Evolutionary conservation across 2,888 invertebrate species (phyloP).

Genomic region (Anticlea derivata): DNA sequence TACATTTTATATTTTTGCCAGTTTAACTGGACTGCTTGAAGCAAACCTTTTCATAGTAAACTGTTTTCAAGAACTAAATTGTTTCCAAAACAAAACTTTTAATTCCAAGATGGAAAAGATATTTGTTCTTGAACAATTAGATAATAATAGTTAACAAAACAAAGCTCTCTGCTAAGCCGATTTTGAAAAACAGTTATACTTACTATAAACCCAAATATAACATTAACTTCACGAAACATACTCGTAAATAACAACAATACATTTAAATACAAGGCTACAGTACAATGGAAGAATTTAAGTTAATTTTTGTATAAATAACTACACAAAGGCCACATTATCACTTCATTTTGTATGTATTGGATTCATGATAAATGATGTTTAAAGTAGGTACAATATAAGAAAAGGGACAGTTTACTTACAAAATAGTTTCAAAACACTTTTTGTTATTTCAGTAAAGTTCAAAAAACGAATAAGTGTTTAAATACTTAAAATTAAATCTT

Average conservation of each 20-base stretch:
- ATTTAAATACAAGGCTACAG: conserved; percentile 40
- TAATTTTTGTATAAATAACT: conserved; percentile 49
- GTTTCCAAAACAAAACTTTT: too few species aligned
- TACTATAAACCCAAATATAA: too few species aligned
- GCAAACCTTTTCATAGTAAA: too few species aligned
- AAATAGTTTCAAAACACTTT: not conserved
- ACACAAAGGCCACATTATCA: conserved; percentile 76
- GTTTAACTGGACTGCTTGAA: too few species aligned
- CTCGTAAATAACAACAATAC: conserved; percentile 21
- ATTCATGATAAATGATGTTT: conserved; percentile 1
- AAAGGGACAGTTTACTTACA: not conserved
- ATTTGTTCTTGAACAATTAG: too few species aligned
- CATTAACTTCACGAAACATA: not conserved
- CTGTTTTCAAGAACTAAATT: too few species aligned
- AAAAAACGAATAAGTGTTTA: not conserved
- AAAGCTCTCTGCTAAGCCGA: too few species aligned
- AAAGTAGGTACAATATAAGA: conserved; percentile 1
- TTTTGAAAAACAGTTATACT: too few species aligned
- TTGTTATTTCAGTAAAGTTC: too few species aligned
- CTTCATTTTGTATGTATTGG: conserved; percentile 43
- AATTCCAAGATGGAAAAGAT: too few species aligned
- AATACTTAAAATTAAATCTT: conserved; percentile 4
- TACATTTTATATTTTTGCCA: too few species aligned
- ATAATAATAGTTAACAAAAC: too few species aligned
- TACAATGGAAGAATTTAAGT: conserved; percentile 63